Percentiles rank a stretch among this genome's conserved stretches.
phyloP scores from a whole-genome alignment of 2,888 invertebrate genomes.

The Petrolisthes manimaculis region DNA sequence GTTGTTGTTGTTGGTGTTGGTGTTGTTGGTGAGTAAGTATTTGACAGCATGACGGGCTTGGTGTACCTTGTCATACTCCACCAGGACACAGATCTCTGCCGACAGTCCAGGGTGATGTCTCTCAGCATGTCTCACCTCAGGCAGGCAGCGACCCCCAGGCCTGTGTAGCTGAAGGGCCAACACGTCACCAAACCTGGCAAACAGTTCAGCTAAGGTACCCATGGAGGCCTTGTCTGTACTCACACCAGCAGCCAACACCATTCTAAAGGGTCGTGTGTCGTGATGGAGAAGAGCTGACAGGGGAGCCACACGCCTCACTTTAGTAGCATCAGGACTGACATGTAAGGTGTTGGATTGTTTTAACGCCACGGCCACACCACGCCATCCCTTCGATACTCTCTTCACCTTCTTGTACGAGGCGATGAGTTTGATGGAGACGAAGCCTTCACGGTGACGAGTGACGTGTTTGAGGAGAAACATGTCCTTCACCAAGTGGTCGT shows the following conservation, averaged over 20 bases:
- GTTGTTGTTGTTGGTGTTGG: too few species aligned
- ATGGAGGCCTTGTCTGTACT: constrained; percentile 87
- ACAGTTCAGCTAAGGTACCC: constrained; percentile 91
- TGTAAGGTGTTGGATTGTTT: constrained; percentile 82
- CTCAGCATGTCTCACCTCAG: constrained; percentile 90
- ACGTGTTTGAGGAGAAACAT: constrained; percentile 96
- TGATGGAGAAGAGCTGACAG: constrained; percentile 92
- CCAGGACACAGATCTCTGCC: constrained; percentile 54
- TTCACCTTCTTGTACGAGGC: constrained; percentile 96
- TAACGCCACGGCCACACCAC: constrained; percentile 89
- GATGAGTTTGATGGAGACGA: constrained; percentile 92
- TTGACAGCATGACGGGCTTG: constrained; percentile 76
- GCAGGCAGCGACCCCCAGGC: constrained; percentile 90
- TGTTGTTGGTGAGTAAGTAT: constrained; percentile 18
- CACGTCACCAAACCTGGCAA: constrained; percentile 89
- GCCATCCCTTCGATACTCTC: constrained; percentile 93
- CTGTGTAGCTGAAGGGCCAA: constrained; percentile 87
- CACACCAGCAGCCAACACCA: constrained; percentile 87
- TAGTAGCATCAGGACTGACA: constrained; percentile 91
- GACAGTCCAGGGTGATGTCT: constrained; percentile 90
- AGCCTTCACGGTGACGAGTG: constrained; percentile 93
- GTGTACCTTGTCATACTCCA: constrained; percentile 71
- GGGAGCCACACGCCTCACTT: constrained; percentile 85
- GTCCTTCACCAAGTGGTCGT: constrained; percentile 94
- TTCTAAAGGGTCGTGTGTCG: constrained; percentile 82